Evolutionary conservation across 1,140 invertebrate genomes (phyloP).

Genomic region (Drosophila sp.): DNA sequence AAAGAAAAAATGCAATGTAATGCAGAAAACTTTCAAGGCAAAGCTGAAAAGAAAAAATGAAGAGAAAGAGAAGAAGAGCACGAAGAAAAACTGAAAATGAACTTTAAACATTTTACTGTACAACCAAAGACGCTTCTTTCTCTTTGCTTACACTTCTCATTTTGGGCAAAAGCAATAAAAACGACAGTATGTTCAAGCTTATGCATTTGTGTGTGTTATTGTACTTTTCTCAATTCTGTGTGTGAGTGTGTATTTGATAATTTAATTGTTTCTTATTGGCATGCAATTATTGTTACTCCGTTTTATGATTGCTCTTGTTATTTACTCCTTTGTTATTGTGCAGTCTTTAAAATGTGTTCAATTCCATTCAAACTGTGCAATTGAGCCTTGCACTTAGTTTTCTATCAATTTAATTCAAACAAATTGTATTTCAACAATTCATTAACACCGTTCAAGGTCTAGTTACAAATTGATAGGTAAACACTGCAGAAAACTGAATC

Average conservation of each 20-base stretch:
- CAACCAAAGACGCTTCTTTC: slow-evolving; percentile 7
- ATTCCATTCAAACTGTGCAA: neutral
- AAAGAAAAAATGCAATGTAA: slow-evolving; percentile 66
- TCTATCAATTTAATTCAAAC: neutral
- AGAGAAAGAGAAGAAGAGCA: slow-evolving; percentile 15
- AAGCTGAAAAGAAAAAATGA: slow-evolving; percentile 8
- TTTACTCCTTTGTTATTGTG: slow-evolving; percentile 15
- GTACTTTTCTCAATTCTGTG: slow-evolving; percentile 38
- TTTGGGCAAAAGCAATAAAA: slow-evolving; percentile 61
- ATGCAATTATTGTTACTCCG: slow-evolving; percentile 57
- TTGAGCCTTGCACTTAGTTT: slow-evolving; percentile 7
- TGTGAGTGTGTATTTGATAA: slow-evolving; percentile 36
- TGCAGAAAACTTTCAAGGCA: slow-evolving; percentile 62
- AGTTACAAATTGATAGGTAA: neutral
- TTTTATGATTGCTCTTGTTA: slow-evolving; percentile 20
- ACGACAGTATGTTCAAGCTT: slow-evolving; percentile 55
- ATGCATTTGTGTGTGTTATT: slow-evolving; percentile 60
- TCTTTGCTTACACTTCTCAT: slow-evolving; percentile 40
- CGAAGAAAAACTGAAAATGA: slow-evolving; percentile 44
- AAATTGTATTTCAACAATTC: neutral
- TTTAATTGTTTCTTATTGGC: slow-evolving; percentile 47
- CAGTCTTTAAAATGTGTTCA: slow-evolving; percentile 14
- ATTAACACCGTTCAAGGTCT: neutral
- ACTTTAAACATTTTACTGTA: slow-evolving; percentile 22
- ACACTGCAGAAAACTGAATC: neutral